Percentiles rank a stretch among this genome's conserved stretches.
phyloP scores from a whole-genome alignment of 2,888 invertebrate species.

The Trimorus sp. region DNA sequence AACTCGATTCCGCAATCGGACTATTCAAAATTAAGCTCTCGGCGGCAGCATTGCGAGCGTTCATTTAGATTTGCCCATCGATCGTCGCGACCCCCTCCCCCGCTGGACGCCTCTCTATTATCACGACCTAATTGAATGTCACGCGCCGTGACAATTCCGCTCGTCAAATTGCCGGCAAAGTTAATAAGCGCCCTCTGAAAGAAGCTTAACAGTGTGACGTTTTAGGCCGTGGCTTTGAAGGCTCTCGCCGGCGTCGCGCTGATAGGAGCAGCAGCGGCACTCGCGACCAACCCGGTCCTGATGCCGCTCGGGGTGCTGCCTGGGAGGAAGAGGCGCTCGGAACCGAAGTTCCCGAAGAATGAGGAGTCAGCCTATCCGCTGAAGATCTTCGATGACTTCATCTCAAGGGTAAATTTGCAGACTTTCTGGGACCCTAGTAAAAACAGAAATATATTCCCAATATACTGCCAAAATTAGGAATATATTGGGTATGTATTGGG shows the following conservation, averaged over 20 bases:
- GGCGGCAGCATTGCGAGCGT: neutral
- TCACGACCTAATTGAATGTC: constrained; percentile 38
- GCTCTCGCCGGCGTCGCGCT: constrained; percentile 90
- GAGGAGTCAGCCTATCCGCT: constrained; percentile 65
- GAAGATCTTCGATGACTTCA: constrained; percentile 70
- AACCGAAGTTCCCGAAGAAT: constrained; percentile 21
- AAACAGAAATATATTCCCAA: too few relatives aligned
- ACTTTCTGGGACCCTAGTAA: too few relatives aligned
- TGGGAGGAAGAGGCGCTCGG: constrained; percentile 83
- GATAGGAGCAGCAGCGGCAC: constrained; percentile 91
- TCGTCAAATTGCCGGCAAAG: constrained; percentile 6
- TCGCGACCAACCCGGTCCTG: constrained; percentile 89
- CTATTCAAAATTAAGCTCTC: constrained; percentile 23
- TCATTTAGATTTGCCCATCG: constrained; percentile 33
- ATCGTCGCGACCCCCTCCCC: constrained; percentile 9
- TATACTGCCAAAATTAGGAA: too few relatives aligned
- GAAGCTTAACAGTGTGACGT: constrained; percentile 28
- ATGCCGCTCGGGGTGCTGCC: constrained; percentile 89
- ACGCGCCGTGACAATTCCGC: constrained; percentile 5
- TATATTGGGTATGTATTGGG: too few relatives aligned
- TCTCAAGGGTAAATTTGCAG: constrained; percentile 69
- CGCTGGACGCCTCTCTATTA: constrained; percentile 24
- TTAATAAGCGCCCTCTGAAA: constrained; percentile 14
- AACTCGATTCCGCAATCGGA: constrained; percentile 23
- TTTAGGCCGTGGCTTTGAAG: constrained; percentile 84